Evolutionary conservation across 1,140 invertebrate genomes (phyloP), one percentile per base, ranked within the genome.

Genomic region (Euura saliciscinereae): DNA sequence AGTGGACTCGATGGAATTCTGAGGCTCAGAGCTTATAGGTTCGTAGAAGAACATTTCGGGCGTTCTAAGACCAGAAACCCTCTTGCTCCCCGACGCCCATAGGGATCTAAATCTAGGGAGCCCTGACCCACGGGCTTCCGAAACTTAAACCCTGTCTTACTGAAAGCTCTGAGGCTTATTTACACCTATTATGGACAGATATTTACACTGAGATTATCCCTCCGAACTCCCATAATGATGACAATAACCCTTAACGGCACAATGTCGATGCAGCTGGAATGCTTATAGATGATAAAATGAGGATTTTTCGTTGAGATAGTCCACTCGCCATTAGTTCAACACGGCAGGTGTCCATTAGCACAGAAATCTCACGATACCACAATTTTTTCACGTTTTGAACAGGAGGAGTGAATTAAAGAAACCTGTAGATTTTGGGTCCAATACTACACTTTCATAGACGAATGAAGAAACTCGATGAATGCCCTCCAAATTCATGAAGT

Each of bases 21-120:
- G 28, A 28, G 28, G 51, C 51, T 59, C 13, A 6, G 13, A n/a
- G 51, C 51, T 59, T 59, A 59, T 4, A 3, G 51, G 13, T 59
- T 59, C 13, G 51, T 59, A 59, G 13, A 59, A 59, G 51, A 59
- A 59, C 51, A 11, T 59, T 59, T 59, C 6, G 51, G 51, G 51
- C 51, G 51, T 59, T 59, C 51, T 59, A 59, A 59, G 51, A 11
- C 51, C 51, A 59, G 51, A 59, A 59, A 59, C 51, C 51, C 51
- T 6, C 51, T 59, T n/a, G 51, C 3, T 6, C 51, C 51, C 13
- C 51, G 51, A 4, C 6, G 51, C 8, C 51, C 6, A 28, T 28
- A n/a, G 13, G 51, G 13, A 59, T n/a, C 51, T 59, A 59, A 59
- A 59, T 59, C 51, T n/a, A 59, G 51, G 51, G 8, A 59, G 10